Evolutionary conservation across 2,113 vertebrate genomes (phyloP).

Genomic region (Dasyornis broadbenti): DNA sequence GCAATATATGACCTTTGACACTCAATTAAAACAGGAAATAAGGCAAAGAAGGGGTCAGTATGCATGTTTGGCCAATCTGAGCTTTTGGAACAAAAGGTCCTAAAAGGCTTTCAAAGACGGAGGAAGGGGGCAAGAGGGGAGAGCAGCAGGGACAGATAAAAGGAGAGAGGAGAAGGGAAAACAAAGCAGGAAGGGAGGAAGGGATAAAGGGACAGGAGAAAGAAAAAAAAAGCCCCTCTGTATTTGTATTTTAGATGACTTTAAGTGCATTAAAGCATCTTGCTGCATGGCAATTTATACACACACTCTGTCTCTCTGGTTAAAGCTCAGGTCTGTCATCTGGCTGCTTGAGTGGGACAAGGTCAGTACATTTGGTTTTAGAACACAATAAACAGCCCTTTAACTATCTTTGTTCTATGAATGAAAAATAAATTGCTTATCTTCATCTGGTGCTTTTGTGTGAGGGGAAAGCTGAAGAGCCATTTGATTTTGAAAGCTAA

Average conservation of each 20-base stretch:
- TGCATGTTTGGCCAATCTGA: constrained; percentile 40
- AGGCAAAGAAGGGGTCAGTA: constrained; percentile 69
- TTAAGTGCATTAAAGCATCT: neutral
- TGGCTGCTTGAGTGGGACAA: neutral
- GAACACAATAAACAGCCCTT: neutral
- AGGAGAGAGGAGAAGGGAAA: neutral
- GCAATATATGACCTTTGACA: constrained; percentile 69
- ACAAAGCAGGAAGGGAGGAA: neutral
- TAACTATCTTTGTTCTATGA: neutral
- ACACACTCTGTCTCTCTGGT: neutral
- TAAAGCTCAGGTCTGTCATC: neutral
- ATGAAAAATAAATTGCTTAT: neutral
- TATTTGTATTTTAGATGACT: neutral
- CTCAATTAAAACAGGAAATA: constrained; percentile 76
- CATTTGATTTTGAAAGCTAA: neutral
- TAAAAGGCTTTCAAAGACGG: constrained; percentile 5
- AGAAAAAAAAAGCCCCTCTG: neutral
- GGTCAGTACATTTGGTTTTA: neutral
- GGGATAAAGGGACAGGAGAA: neutral
- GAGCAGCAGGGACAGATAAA: neutral
- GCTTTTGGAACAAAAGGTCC: constrained; percentile 51
- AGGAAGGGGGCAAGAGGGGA: neutral
- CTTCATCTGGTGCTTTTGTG: neutral
- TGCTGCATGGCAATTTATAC: neutral
- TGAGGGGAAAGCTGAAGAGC: neutral